phyloP scores from a whole-genome alignment of 2,797 vertebrate species.

The Mus caroli region DNA sequence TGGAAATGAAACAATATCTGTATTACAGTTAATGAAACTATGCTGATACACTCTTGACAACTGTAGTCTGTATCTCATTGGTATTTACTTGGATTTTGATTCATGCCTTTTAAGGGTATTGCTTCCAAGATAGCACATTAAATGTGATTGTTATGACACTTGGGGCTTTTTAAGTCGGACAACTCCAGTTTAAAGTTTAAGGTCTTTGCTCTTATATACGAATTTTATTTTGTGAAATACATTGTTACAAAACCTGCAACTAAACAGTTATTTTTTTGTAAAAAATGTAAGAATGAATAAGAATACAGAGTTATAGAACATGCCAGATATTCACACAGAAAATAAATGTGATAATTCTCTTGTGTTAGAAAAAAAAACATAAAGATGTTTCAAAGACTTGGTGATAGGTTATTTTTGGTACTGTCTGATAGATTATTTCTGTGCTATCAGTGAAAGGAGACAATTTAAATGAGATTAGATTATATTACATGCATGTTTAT shows the following conservation, averaged over 20 bases:
- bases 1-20: neutral
- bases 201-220: neutral
- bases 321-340: constrained; percentile 2
- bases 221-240: constrained; percentile 52
- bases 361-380: neutral
- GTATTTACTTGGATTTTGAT: constrained; percentile 4
- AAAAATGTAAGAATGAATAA: constrained; percentile 35
- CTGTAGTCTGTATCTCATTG: neutral
- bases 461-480: neutral
- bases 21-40: neutral
- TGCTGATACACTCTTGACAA: neutral
- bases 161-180: neutral
- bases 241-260: constrained; percentile 9
- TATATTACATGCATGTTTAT: neutral
- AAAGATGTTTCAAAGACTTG: constrained; percentile 21
- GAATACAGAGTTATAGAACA: neutral
- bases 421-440: too few species aligned
- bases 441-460: neutral
- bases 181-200: neutral
- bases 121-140: neutral
- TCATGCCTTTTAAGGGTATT: neutral
- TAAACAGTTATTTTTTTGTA: constrained; percentile 23
- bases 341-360: constrained; percentile 18
- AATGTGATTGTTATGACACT: neutral
- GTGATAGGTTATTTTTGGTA: neutral